Base-by-base conservation (phyloP, 2,113 vertebrate species). In the Ictidomys tridecemlineatus region DNA sequence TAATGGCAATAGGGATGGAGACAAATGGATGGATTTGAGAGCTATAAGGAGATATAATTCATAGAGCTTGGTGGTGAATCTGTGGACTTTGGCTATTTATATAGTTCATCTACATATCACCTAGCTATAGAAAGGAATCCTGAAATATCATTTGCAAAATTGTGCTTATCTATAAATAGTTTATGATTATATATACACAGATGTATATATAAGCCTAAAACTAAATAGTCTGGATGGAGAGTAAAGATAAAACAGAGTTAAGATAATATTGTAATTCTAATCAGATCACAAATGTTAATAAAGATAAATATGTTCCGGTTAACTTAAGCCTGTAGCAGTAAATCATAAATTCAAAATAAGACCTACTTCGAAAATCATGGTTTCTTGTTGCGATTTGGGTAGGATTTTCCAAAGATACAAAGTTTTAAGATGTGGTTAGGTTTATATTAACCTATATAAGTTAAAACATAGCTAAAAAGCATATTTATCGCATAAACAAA, bases 171-270 rank as follows among this genome's bases (percentile, higher is more conserved):
- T 94, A 28, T 56, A 74, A 85, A 63, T 61, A 69, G 72, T 91
- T 97, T 70, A 86, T 83, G n/a, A 20, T 58, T 93, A 20, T 24
- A 26, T 96, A 87, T 89, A 91, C 65, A 92, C 58, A 94, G 88
- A 72, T 94, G 65, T 77, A 45, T 83, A 72, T 30, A 39, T 89
- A 89, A 82, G 51, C 42, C 32, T 39, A 94, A 95, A 95, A 69
- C 26, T 67, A 94, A 94, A 88, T 73, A 72, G 45, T 92, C 45
- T 90, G 77, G 78, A 69, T 45, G 32, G 42, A 94, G 39, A 85
- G 18, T 34, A 53, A 45, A 92, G 80, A 37, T 34, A 92, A 96
- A 90, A 83, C 20, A 53, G 51, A 80, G 22, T 97, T 93, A 94
- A 87, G 51, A 91, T 76, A 67, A 73, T 80, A 73, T 34, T 37